Percentiles rank a stretch among this genome's conserved stretches.
Conservation (phyloP, 1,140 invertebrate species). For the Ladona fulva region DNA sequence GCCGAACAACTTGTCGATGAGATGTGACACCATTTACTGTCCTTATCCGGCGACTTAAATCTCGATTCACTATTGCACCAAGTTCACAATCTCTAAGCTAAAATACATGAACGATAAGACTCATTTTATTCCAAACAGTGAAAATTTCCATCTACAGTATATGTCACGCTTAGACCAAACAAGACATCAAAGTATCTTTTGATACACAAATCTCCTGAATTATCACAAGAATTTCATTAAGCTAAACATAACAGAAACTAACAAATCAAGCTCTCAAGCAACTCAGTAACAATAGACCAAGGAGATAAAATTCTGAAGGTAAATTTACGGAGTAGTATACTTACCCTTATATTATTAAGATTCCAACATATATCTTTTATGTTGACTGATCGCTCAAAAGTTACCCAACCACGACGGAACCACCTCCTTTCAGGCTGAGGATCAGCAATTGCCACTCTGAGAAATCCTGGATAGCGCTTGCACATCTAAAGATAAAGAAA, state of each 20-base stretch:
- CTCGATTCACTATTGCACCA: conserved; percentile 88
- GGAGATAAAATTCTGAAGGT: too few species aligned
- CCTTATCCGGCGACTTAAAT: conserved; percentile 83
- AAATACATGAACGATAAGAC: conserved; percentile 24
- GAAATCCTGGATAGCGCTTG: conserved; percentile 87
- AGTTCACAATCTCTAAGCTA: conserved; percentile 85
- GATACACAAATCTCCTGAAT: too few species aligned
- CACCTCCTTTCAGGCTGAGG: conserved; percentile 91
- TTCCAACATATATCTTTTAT: conserved; percentile 99
- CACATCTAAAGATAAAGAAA: conserved; percentile 73
- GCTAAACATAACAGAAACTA: too few species aligned
- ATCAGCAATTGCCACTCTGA: conserved; percentile 94
- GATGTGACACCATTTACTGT: conserved; percentile 87
- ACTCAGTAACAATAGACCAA: too few species aligned
- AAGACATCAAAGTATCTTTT: conserved; percentile 12
- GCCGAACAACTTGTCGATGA: conserved; percentile 80
- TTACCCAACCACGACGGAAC: conserved; percentile 96
- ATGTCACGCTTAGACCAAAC: conserved; percentile 18
- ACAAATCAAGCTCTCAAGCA: too few species aligned
- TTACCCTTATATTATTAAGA: conserved; percentile 86
- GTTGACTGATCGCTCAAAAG: conserved; percentile 92
- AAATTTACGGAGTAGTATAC: conserved; percentile 21
- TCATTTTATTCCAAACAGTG: conserved; percentile 2
- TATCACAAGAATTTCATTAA: too few species aligned
- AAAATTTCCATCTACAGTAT: conserved; percentile 5